Evolutionary conservation across 2,888 invertebrate species (phyloP), one percentile per base, ranked within the genome.

Genomic region (Eurytoma adleriae): DNA sequence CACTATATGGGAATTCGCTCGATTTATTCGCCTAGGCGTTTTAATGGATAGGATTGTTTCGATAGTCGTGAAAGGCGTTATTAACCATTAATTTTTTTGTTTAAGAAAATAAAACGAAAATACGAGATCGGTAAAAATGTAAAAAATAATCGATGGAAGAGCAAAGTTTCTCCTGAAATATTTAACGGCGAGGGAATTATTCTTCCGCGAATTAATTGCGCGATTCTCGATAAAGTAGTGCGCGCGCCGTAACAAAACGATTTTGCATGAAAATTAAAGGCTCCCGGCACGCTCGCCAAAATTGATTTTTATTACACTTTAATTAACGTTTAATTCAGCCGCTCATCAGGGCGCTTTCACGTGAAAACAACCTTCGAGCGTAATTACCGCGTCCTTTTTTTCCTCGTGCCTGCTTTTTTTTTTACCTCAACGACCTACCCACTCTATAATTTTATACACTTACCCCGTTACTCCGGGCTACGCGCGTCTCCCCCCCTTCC

Each of bases 241-340:
- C 40, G 10, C 40, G 10, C 40, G 40, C 40, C 40, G 40, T 40
- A 40, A 40, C 40, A 40, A 40, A 40, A 40, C 40, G 40, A 40
- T 40, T 40, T 40, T 40, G 40, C 40, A 40, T 40, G 40, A 40
- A 40, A 40, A 40, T 40, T 40, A 59, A 59, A 18, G 16, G 59
- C n/a, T 48, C 4, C 48, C 5, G n/a, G 40, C 40, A 7, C 40
- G 20, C 14, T 67, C n/a, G 18, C 30, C 73, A 5, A 67, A 75
- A 75, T 75, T 75, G 67, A 75, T 75, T 67, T 75, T 67, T 59
- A 67, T 67, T 75, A n/a, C 30, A 16, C 75, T 16, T 75, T 75
- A 50, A 75, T 75, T 59, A 75, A 48, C 48, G 13, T 75, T 64
- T 56, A 74, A 66, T 74, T 66, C 61, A 50, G 40, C 40, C 40